These are phyloP conservation scores for Drosophila incognita DNA, from an alignment of 2,888 invertebrate species.

Conservation along the genomic window DNA sequence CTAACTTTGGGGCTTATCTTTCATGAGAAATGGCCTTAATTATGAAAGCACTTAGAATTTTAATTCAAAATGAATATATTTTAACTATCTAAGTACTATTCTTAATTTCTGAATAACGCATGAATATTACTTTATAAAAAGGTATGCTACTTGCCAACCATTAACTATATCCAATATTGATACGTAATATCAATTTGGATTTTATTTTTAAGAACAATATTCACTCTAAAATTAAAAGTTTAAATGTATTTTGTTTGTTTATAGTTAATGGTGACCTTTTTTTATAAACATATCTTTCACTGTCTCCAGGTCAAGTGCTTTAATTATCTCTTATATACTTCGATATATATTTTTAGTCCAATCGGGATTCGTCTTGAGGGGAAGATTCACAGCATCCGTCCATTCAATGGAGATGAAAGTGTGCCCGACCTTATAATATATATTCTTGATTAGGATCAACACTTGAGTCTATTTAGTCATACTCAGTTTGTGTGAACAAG, in stretches of 20 bases:
- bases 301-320: not conserved
- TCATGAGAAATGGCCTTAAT: not conserved
- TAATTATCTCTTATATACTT: not conserved
- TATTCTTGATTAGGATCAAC: not conserved
- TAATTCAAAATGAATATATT: not conserved
- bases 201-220: not conserved
- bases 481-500: not conserved
- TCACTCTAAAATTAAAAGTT: not conserved
- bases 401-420: not conserved
- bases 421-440: not conserved
- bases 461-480: not conserved
- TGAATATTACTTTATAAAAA: not conserved
- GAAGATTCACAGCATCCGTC: not conserved
- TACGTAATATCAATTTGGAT: not conserved
- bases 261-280: not conserved
- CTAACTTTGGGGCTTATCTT: not conserved
- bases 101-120: rapidly evolving
- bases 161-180: not conserved
- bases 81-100: no score
- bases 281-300: not conserved
- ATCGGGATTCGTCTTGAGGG: not conserved
- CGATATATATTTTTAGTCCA: not conserved
- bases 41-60: not conserved
- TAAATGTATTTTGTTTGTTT: not conserved
- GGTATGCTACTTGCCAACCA: not conserved